Evolutionary conservation across 2,113 vertebrate genomes (phyloP).

Genomic region (Xiphophorus maculatus): DNA sequence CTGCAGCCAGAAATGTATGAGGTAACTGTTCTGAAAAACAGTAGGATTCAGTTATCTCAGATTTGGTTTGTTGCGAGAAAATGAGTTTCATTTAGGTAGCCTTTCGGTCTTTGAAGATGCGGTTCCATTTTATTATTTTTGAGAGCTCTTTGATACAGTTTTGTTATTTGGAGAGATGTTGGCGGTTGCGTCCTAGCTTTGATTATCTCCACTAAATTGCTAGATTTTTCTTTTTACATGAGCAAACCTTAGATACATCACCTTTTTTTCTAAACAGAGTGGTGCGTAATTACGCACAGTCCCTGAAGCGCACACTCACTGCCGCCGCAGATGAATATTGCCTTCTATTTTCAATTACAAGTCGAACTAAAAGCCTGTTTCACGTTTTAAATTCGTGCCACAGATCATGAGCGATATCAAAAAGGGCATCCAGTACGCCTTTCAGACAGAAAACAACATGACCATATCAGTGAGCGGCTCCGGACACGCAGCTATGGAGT

Average conservation of each 20-base stretch:
- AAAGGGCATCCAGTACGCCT: constrained; percentile 90
- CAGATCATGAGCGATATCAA: constrained; percentile 98
- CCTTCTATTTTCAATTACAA: neutral
- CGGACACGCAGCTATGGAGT: constrained; percentile 92
- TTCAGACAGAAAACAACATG: constrained; percentile 90
- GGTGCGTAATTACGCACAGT: constrained; percentile 19
- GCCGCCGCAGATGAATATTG: neutral
- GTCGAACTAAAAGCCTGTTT: neutral
- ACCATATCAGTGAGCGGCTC: constrained; percentile 90
- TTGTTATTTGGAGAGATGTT: neutral
- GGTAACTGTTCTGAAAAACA: constrained; percentile 76
- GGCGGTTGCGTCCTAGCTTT: neutral
- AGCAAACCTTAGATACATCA: neutral
- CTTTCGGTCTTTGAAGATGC: neutral
- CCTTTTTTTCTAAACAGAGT: neutral
- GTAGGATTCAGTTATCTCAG: neutral
- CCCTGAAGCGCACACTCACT: neutral
- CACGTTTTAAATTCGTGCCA: neutral
- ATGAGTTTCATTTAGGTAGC: neutral
- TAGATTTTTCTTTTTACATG: neutral
- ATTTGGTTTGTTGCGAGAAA: neutral
- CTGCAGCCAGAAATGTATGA: constrained; percentile 88
- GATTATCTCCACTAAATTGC: neutral
- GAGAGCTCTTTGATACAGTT: neutral
- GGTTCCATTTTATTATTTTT: neutral